Base-by-base conservation (phyloP, 2,797 vertebrate species). In the Sebastes vulpes region DNA sequence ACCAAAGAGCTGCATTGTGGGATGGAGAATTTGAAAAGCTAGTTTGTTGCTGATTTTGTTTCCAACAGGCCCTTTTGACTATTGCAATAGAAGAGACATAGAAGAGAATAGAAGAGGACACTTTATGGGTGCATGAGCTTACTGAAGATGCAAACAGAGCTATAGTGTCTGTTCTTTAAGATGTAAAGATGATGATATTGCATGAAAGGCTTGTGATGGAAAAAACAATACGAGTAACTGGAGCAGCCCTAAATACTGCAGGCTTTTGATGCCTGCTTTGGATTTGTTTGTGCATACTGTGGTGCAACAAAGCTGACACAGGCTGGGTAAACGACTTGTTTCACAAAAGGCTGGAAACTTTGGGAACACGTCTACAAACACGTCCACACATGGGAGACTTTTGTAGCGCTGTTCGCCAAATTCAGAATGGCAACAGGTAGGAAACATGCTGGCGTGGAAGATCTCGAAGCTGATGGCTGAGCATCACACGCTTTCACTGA, bases 281-380 rank as follows among this genome's bases (percentile, higher is more conserved):
- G 85, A 92, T 91, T 90, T 89, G 70, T 91, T 91, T 84, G 78
- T 78, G 77, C 82, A 82, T 78, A 83, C 66, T 83, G 81, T 79
- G 81, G 77, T 72, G 57, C 74, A 86, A 65, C 57, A 72, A 75
- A 90, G 86, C 79, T 46, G 76, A 89, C 80, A 69, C 81, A 59
- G 74, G 72, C 65, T 58, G 71, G 48, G 53, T 79, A 86, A 89
- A 57, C 1, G 9, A 56, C 72, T 76, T 26, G 66, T 77, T 67
- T 65, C 53, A 50, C 57, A 65, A 74, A 75, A 26, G 26, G 12
- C 60, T 63, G 61, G 70, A 78, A 79, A 81, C 29, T 77, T 67
- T 69, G 53, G 77, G 75, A 53, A 68, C 32, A 25, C 3, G 3
- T 46, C 28, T 4, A 46, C 57, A 66, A 48, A 59, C 78, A 25